Base-by-base conservation (phyloP, 2,113 vertebrate species). In the Eulacestoma nigropectus region DNA sequence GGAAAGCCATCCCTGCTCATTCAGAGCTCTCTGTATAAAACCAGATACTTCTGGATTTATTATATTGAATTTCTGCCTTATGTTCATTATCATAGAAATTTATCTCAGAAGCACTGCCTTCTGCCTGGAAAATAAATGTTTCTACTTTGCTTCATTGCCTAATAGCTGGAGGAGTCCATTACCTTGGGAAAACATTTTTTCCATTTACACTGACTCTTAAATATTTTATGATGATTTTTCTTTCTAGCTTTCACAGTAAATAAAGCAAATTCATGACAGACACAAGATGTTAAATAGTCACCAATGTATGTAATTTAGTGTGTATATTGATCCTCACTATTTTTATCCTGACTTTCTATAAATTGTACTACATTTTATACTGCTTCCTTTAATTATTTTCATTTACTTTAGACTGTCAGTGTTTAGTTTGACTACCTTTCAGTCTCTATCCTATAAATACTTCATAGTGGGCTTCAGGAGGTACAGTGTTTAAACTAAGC, bases 211-310 rank as follows among this genome's bases (percentile, higher is more conserved):
- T 75, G 70, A 62, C 84, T 92, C 37, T 91, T 95, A 89, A 95
- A 94, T 96, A 96, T 93, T 94, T 96, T 85, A 96, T 91, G 77
- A 79, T 75, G 23, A 53, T 89, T 96, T 94, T 93, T 86, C 78
- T 69, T 91, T 83, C 57, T 72, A 73, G 87, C 15, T 89, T 94
- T 89, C 78, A 91, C 46, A 69, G 78, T 92, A 97, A 93, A 95
- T 85, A 82, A 95, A 93, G 62, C 12, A 47, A 92, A 79, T 46
- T 62, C 13, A 35, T 57, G 74, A 62, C 53, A 95, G 91, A 69
- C 52, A 73, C 13, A 35, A 83, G 49, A 73, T 29, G 21, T 65
- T 79, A 84, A 87, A 80, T 78, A 79, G 41, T 64, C 70, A 85
- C 37, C 72, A 70, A 23, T 50, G 25, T 85, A 30, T 68, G 53